Conservation (phyloP, 2,888 invertebrate genomes). For the Ennomos erosarius region DNA sequence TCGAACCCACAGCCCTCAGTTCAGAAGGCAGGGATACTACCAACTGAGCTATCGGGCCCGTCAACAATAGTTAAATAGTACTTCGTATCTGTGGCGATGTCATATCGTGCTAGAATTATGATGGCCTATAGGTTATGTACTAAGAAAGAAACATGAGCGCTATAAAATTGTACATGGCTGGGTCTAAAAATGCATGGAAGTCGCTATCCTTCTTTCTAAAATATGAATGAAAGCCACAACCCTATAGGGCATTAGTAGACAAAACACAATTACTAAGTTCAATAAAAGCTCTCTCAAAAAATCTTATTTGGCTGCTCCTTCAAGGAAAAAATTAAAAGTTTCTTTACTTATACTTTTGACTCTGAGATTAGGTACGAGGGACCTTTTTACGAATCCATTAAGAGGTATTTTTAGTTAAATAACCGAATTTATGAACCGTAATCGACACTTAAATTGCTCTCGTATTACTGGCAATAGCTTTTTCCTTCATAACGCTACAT, state of each 20-base stretch:
- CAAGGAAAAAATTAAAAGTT: constrained; percentile 43
- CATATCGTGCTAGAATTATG: no score
- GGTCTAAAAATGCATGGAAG: no score
- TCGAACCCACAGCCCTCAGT: no score
- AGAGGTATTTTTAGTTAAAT: constrained; percentile 39
- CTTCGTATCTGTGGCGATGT: no score
- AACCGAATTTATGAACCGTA: constrained; percentile 45
- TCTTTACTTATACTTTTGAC: constrained; percentile 41
- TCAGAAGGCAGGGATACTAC: no score
- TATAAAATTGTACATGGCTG: no score
- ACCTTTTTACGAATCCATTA: constrained; percentile 43
- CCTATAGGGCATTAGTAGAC: neutral
- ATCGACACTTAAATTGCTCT: constrained; percentile 42
- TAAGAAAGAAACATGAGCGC: no score
- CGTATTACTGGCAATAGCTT: constrained; percentile 37
- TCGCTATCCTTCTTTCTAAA: no score
- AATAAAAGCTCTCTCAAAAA: constrained; percentile 30
- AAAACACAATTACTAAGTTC: constrained; percentile 11
- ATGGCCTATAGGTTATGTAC: no score
- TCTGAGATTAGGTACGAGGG: constrained; percentile 43
- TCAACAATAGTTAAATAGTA: no score
- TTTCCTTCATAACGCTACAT: constrained; percentile 20
- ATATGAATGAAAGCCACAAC: no score
- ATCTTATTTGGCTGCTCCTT: constrained; percentile 31
- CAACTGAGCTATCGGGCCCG: no score